These are phyloP conservation scores for Amiota minor DNA, from an alignment of 2,888 invertebrate genomes.

Conservation along the genomic window DNA sequence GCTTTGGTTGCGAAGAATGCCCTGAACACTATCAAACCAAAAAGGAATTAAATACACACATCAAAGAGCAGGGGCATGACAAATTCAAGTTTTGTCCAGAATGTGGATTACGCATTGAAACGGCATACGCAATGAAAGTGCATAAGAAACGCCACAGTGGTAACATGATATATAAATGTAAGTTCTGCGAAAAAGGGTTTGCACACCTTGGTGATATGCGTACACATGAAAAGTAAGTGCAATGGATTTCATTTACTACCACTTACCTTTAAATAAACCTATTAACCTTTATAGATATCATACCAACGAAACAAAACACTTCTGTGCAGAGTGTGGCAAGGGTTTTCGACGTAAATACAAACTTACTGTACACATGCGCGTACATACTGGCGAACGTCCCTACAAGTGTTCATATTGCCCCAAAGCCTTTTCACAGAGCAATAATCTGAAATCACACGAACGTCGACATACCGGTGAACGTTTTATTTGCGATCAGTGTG, in stretches of 20 bases:
- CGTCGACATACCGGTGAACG: constrained; percentile 75
- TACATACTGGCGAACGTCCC: constrained; percentile 75
- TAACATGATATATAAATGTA: constrained; percentile 76
- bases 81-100: constrained; percentile 76
- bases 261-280: constrained; percentile 2
- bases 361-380: constrained; percentile 75
- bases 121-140: constrained; percentile 75
- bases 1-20: constrained; percentile 66
- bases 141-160: constrained; percentile 75
- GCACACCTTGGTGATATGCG: constrained; percentile 75
- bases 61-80: constrained; percentile 74
- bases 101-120: constrained; percentile 75
- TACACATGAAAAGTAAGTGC: constrained; percentile 75
- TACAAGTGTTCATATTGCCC: constrained; percentile 76
- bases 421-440: constrained; percentile 76
- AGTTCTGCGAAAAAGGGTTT: constrained; percentile 76
- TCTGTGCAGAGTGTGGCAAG: constrained; percentile 73
- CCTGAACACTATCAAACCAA: constrained; percentile 69
- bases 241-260: background rate
- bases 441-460: constrained; percentile 76
- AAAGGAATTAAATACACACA: constrained; percentile 74
- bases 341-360: constrained; percentile 75
- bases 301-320: constrained; percentile 76
- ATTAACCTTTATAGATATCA: constrained; percentile 54
- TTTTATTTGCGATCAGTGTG: constrained; percentile 75